Evolutionary conservation across 2,113 vertebrate genomes (phyloP), one percentile per base, ranked within the genome.

Genomic region (Bothrops jararaca): DNA sequence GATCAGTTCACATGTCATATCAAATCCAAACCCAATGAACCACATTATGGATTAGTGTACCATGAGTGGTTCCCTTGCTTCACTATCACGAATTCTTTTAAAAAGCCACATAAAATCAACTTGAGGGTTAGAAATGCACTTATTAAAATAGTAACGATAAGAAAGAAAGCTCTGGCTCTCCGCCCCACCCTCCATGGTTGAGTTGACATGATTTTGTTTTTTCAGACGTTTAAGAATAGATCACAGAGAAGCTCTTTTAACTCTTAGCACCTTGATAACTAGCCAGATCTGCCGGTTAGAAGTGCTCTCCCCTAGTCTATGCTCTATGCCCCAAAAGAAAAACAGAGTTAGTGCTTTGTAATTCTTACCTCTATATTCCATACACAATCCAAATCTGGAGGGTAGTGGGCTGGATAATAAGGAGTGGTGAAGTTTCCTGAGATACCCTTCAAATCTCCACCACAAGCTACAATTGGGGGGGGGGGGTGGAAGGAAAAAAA

Each of bases 371-470:
- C 45, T 0, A 99, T 99, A 4, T 94, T 92, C 99, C 99, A 99
- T 0, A 96, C 94, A 26, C 99, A 99, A 6, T 96, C 93, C 0
- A 0, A 94, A n/a, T 88, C 94, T 1, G 99, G 98, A 0, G 99
- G 98, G 91, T 99, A 99, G 96, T 98, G 98, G 23, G 98, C 98
- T 0, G 99, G 99, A 91, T 97, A 99, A 95, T 98, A 98, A 12
- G 99, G 99, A 22, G 98, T 98, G 2, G 92, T 96, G 87, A 99
- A 98, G 0, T 0, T 96, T 42, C 99, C 99, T 0, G 92, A 96
- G 1, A 56, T 1, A 0, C 94, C 97, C 0, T 0, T 95, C 50
- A 99, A 95, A 22, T 64, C 91, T 42, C 97, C 98, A 3, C 98
- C 98, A 0, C 99, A 99, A 34, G 0, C 94, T 96, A 94, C 96